These are phyloP conservation scores for Zhuqinia jingwanae DNA, from an alignment of 2,888 invertebrate genomes.

Conservation along the genomic window DNA sequence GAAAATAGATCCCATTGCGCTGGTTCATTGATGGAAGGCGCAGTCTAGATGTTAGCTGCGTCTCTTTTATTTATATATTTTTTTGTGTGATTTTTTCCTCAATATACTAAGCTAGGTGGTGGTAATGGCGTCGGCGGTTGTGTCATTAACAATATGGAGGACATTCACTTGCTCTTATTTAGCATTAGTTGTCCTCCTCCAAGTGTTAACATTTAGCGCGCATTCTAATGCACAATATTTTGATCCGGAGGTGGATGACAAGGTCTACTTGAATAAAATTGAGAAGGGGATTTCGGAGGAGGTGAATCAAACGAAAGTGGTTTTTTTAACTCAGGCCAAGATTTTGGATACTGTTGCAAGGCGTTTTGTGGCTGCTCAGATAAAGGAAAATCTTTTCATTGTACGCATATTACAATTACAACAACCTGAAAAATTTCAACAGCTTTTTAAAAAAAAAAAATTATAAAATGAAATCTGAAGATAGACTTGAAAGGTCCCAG, in stretches of 20 bases:
- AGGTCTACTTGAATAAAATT: slow-evolving; percentile 73
- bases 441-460: too few species aligned
- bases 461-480: too few species aligned
- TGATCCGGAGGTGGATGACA: slow-evolving; percentile 72
- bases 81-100: slow-evolving; percentile 43
- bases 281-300: slow-evolving; percentile 70
- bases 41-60: slow-evolving; percentile 59
- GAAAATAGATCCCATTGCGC: slow-evolving; percentile 7
- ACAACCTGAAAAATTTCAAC: too few species aligned
- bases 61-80: slow-evolving; percentile 39
- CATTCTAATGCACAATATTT: slow-evolving; percentile 53
- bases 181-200: neutral
- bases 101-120: slow-evolving; percentile 2
- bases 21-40: slow-evolving; percentile 49
- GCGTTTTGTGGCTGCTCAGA: slow-evolving; percentile 77
- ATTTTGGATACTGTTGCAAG: slow-evolving; percentile 72
- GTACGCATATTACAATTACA: slow-evolving; percentile 60
- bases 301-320: slow-evolving; percentile 72
- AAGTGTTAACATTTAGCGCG: neutral
- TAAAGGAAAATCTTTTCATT: slow-evolving; percentile 78
- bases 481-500: too few species aligned
- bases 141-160: slow-evolving; percentile 59
- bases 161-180: slow-evolving; percentile 43
- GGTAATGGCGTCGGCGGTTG: slow-evolving; percentile 50
- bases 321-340: slow-evolving; percentile 74